These are phyloP conservation scores for Dasypolia templi DNA, from an alignment of 2,888 invertebrate species.

Conservation along the genomic window DNA sequence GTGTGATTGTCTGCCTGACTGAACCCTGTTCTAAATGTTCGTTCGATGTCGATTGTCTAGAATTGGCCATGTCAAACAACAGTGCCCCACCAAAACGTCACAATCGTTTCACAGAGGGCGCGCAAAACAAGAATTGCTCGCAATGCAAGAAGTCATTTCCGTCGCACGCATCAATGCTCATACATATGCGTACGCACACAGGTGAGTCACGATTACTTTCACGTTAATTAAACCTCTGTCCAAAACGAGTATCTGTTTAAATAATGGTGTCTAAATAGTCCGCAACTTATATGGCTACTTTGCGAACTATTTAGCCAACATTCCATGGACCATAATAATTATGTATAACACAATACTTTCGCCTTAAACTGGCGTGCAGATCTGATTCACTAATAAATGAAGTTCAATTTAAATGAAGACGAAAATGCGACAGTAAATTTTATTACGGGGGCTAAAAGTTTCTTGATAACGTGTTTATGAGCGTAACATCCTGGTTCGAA, in stretches of 20 bases:
- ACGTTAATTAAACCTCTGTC: not conserved
- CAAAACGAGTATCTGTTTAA: not conserved
- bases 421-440: not conserved
- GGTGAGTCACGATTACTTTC: slow-evolving; percentile 77
- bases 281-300: too few species aligned
- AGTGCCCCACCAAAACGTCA: slow-evolving; percentile 92
- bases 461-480: not conserved
- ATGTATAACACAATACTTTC: not conserved
- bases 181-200: slow-evolving; percentile 94
- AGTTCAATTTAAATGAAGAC: not conserved
- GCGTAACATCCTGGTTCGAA: not conserved
- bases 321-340: too few species aligned
- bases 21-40: slow-evolving; percentile 81
- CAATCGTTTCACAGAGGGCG: slow-evolving; percentile 91
- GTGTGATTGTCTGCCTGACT: slow-evolving; percentile 69
- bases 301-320: too few species aligned
- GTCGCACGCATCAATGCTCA: slow-evolving; percentile 94
- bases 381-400: not conserved
- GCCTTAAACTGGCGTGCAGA: not conserved
- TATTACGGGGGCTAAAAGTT: not conserved
- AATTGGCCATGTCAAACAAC: slow-evolving; percentile 94
- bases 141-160: slow-evolving; percentile 94
- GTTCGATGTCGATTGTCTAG: slow-evolving; percentile 91
- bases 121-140: slow-evolving; percentile 91
- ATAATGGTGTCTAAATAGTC: not conserved